Base-by-base conservation (phyloP, 2,797 vertebrate species). In the Crax fasciolata region DNA sequence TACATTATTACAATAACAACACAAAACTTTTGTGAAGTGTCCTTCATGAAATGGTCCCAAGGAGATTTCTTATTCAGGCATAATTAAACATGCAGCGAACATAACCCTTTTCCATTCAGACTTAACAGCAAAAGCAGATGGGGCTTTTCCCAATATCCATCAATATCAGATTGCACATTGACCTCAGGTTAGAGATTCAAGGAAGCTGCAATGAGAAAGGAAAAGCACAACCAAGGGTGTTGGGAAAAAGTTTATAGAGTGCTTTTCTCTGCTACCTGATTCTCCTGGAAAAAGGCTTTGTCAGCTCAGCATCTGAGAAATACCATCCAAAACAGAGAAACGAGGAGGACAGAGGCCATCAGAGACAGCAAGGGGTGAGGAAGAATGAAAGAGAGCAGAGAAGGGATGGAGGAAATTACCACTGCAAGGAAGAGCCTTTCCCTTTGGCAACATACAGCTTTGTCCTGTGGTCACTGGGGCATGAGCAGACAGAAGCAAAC, bases 1-100 rank as follows among this genome's bases (percentile, higher is more conserved):
- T 84, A 58, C n/a, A 71, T 87, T 59, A 51, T 80, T 70, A 62
- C n/a, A 44, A 76, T 76, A 55, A 73, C 51, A 89, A 87, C 28
- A 75, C 48, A 78, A 88, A 95, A 84, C 79, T 74, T 90, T 78
- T 85, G 92, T 78, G 82, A 93, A 95, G 66, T 52, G 52, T 92
- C 92, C 87, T 88, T 92, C 89, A 87, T 3, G 1, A 90, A 90
- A 84, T 15, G 43, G 62, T 66, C 79, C 80, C 75, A 78, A 80
- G 71, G 87, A 87, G 67, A 58, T 82, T 82, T 87, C 75, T 84
- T 71, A 85, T 58, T 75, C 75, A 82, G 52, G 67, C 75, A 49
- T 58, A 92, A 92, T 94, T 78, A 92, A 90, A 84, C 83, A 81
- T 43, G 51, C 74, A 81, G 48, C 15, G 51, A 87, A 61, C 43